Evolutionary conservation across 1,140 invertebrate genomes (phyloP).

Genomic region (Drosophila melanica): DNA sequence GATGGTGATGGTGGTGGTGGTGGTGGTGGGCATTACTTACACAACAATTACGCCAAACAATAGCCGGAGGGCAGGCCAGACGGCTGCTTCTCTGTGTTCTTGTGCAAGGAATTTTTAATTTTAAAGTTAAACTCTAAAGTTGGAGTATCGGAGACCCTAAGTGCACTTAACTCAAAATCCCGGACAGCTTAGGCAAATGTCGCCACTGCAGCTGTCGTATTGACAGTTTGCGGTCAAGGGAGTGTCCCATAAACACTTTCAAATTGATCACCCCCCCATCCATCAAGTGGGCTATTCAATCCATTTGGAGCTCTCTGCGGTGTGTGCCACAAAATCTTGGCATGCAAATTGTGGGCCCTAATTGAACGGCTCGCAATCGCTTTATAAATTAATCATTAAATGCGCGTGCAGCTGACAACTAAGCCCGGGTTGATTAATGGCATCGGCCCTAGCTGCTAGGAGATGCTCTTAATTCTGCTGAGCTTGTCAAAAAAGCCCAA

Average conservation of each 20-base stretch:
- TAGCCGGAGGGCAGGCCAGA: conserved; percentile 18
- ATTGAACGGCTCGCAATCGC: conserved; percentile 62
- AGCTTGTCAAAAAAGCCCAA: conserved; percentile 46
- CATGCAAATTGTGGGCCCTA: conserved; percentile 71
- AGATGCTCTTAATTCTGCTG: conserved; percentile 61
- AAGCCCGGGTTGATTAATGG: conserved; percentile 69
- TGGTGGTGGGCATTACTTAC: conserved; percentile 74
- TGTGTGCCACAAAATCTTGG: conserved; percentile 37
- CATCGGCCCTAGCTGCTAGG: conserved; percentile 21
- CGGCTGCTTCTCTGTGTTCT: conserved; percentile 23
- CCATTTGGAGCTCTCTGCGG: conserved; percentile 45
- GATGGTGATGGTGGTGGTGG: conserved; percentile 25
- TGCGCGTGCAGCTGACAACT: conserved; percentile 69
- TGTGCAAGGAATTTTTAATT: conserved; percentile 73
- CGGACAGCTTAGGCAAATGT: conserved; percentile 69
- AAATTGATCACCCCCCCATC: conserved; percentile 68
- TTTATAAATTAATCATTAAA: conserved; percentile 77
- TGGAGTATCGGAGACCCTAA: conserved; percentile 30
- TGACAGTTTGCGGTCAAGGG: conserved; percentile 74
- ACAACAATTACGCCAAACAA: conserved; percentile 80
- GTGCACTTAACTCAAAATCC: conserved; percentile 63
- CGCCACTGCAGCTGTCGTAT: conserved; percentile 75
- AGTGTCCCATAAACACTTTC: conserved; percentile 66
- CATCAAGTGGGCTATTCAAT: conserved; percentile 59
- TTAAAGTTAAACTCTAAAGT: conserved; percentile 61